phyloP scores from a whole-genome alignment of 2,888 invertebrate species.

The Drosophila peninsularis region DNA sequence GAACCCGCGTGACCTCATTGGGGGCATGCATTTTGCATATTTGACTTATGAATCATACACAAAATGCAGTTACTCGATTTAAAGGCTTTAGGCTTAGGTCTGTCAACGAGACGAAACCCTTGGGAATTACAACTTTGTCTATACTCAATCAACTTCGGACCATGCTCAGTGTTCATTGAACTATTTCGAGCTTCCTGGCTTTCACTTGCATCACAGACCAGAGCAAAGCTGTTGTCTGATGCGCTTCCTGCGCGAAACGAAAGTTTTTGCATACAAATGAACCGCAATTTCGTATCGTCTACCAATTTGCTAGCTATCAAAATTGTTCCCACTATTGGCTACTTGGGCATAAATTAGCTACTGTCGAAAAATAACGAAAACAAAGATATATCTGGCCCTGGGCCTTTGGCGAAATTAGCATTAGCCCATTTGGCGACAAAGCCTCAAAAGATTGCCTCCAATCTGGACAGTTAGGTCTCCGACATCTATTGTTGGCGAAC shows the following conservation, averaged over 20 bases:
- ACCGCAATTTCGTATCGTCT: conserved; percentile 46
- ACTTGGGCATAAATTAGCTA: conserved; percentile 57
- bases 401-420: conserved; percentile 41
- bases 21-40: conserved; percentile 39
- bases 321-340: conserved; percentile 54
- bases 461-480: conserved; percentile 60
- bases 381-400: conserved; percentile 11
- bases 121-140: conserved; percentile 1
- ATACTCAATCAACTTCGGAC: not conserved
- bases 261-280: conserved; percentile 58
- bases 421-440: conserved; percentile 63
- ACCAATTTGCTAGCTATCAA: conserved; percentile 57
- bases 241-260: conserved; percentile 54
- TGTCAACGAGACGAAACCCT: not conserved
- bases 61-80: not conserved
- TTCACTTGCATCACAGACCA: conserved; percentile 37
- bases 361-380: conserved; percentile 32
- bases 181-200: conserved; percentile 19
- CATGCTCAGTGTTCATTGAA: conserved; percentile 11
- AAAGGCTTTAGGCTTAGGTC: not conserved
- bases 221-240: conserved; percentile 37
- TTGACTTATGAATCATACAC: conserved; percentile 47
- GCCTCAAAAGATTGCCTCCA: conserved; percentile 23
- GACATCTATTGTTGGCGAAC: conserved; percentile 57
- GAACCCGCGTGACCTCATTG: conserved; percentile 75